These are phyloP conservation scores for Hippoglossus stenolepis DNA, from an alignment of 2,113 vertebrate genomes.

Conservation along the genomic window DNA sequence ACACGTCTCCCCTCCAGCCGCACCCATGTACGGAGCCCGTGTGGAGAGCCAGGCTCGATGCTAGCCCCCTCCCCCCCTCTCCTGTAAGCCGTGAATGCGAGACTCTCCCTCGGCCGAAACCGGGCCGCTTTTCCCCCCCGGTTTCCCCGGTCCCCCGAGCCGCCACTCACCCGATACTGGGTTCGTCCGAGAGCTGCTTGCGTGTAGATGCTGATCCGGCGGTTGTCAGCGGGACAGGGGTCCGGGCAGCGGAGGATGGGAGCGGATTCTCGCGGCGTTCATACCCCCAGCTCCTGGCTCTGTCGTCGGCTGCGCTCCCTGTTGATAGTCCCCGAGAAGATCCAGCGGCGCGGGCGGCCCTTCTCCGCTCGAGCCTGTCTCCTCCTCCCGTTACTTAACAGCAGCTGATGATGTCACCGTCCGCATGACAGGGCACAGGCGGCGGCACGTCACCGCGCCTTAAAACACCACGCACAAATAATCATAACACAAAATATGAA, in stretches of 20 bases:
- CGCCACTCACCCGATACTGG: slow-evolving; percentile 83
- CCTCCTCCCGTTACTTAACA: slow-evolving; percentile 74
- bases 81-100: slow-evolving; percentile 78
- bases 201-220: slow-evolving; percentile 84
- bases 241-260: slow-evolving; percentile 85
- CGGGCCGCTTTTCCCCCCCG: slow-evolving; percentile 83
- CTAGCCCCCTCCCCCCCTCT: slow-evolving; percentile 69
- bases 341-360: slow-evolving; percentile 59
- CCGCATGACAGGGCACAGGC: slow-evolving; percentile 19
- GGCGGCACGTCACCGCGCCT: not conserved
- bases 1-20: slow-evolving; percentile 53
- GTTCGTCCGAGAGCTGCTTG: slow-evolving; percentile 81
- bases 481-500: no score
- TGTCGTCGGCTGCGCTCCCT: slow-evolving; percentile 72
- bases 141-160: slow-evolving; percentile 77
- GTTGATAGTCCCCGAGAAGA: slow-evolving; percentile 76
- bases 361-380: slow-evolving; percentile 63
- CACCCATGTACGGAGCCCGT: slow-evolving; percentile 72
- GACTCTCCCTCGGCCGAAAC: slow-evolving; percentile 68
- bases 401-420: slow-evolving; percentile 76
- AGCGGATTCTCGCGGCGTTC: slow-evolving; percentile 87
- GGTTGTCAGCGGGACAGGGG: slow-evolving; percentile 84
- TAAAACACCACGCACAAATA: no score
- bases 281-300: slow-evolving; percentile 77
- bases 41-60: slow-evolving; percentile 51